These are phyloP conservation scores for Empidonax traillii DNA, from an alignment of 2,113 vertebrate species.

Conservation along the genomic window DNA sequence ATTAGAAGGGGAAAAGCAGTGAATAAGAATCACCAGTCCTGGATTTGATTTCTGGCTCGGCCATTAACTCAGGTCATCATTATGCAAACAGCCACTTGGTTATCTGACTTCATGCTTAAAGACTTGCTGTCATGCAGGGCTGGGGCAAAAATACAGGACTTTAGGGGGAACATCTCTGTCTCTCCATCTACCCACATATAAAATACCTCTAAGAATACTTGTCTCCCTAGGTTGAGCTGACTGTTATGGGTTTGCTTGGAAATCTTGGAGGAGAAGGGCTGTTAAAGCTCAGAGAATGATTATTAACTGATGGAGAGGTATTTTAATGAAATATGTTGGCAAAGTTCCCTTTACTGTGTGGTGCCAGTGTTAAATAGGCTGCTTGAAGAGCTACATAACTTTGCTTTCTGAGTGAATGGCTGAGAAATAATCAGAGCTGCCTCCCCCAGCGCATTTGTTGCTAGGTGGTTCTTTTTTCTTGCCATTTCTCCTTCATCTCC, in stretches of 20 bases:
- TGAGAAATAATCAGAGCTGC: not conserved
- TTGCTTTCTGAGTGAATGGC: not conserved
- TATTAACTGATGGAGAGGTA: conserved; percentile 40
- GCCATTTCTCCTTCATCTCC: conserved; percentile 19
- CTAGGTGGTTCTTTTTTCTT: not conserved
- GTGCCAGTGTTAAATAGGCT: conserved; percentile 29
- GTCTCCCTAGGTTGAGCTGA: not conserved
- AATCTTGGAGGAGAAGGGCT: not conserved
- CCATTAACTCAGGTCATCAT: not conserved
- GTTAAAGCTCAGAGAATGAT: not conserved
- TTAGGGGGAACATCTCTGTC: not conserved
- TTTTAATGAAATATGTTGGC: conserved; percentile 55
- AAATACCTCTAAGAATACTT: not conserved
- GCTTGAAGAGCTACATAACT: not conserved
- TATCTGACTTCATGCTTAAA: not conserved
- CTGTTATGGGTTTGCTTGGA: conserved; percentile 26
- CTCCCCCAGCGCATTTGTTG: not conserved
- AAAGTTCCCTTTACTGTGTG: not conserved
- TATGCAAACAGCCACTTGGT: not conserved
- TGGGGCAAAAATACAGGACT: not conserved
- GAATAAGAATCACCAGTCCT: not conserved
- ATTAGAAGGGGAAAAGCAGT: not conserved
- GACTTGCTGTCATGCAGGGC: not conserved
- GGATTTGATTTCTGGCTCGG: not conserved
- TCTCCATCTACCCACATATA: not conserved